Evolutionary conservation across 2,113 vertebrate genomes (phyloP).

Genomic region (Myrmecophaga tridactyla): DNA sequence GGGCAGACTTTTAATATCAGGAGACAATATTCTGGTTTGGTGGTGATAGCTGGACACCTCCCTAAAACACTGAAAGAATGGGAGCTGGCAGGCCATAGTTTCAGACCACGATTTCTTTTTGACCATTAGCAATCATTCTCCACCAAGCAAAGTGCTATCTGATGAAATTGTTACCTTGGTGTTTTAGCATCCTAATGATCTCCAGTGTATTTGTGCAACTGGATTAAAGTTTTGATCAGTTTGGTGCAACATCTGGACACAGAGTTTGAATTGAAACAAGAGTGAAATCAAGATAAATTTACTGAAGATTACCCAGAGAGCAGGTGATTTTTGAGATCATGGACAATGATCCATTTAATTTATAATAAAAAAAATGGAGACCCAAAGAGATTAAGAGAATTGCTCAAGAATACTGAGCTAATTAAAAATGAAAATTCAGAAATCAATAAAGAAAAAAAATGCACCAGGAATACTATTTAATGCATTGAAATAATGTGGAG

Average conservation of each 20-base stretch:
- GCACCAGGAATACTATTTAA: not conserved
- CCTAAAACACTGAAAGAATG: not conserved
- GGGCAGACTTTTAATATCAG: not conserved
- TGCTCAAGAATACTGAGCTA: not conserved
- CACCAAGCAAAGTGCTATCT: not conserved
- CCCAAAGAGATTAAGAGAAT: not conserved
- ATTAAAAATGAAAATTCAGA: not conserved
- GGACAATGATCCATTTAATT: not conserved
- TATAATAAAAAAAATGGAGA: not conserved
- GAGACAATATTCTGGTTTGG: not conserved
- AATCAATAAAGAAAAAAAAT: slow-evolving; percentile 2
- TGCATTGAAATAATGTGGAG: not conserved
- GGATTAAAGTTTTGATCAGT: not conserved
- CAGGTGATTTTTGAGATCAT: not conserved
- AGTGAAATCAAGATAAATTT: not conserved
- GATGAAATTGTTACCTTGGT: not conserved
- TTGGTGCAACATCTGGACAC: not conserved
- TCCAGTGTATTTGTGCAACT: not conserved
- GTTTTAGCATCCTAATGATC: not conserved
- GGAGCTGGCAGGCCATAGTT: not conserved
- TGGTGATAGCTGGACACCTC: not conserved
- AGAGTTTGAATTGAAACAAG: not conserved
- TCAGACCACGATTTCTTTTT: not conserved
- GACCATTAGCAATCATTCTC: not conserved
- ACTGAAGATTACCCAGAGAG: not conserved